These are phyloP conservation scores for Tenthredo notha DNA, from an alignment of 2,888 invertebrate genomes.

Conservation along the genomic window DNA sequence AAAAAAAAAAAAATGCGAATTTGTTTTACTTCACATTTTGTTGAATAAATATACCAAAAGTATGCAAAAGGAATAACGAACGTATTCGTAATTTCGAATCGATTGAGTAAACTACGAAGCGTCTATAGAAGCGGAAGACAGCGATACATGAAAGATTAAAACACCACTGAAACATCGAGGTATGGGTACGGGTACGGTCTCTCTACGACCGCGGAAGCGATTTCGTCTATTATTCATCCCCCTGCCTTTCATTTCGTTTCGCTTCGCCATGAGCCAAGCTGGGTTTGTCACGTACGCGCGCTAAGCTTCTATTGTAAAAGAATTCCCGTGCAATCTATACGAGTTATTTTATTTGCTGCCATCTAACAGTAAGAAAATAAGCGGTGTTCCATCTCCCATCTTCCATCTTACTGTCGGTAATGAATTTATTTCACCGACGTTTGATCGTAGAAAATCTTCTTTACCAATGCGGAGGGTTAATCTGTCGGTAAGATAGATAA, in stretches of 20 bases:
- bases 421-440: neutral
- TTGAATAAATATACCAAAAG: neutral
- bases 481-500: neutral
- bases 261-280: conserved; percentile 20
- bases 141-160: conserved; percentile 33
- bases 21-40: neutral
- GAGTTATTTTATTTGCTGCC: neutral
- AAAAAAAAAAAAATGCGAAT: neutral
- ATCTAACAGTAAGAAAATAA: neutral
- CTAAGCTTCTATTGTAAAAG: conserved; percentile 6
- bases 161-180: neutral
- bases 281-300: conserved; percentile 44
- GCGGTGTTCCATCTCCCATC: neutral
- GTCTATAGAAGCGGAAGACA: neutral
- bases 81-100: conserved; percentile 10
- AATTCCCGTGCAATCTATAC: neutral
- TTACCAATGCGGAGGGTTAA: neutral
- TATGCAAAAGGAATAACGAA: neutral
- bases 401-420: neutral
- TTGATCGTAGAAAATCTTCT: neutral
- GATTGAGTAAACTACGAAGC: neutral
- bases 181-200: neutral
- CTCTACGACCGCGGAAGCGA: conserved; percentile 35
- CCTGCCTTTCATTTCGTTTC: conserved; percentile 33
- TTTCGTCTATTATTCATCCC: conserved; percentile 45